Evolutionary conservation across 2,797 vertebrate genomes (phyloP).

Genomic region (Picus viridis): DNA sequence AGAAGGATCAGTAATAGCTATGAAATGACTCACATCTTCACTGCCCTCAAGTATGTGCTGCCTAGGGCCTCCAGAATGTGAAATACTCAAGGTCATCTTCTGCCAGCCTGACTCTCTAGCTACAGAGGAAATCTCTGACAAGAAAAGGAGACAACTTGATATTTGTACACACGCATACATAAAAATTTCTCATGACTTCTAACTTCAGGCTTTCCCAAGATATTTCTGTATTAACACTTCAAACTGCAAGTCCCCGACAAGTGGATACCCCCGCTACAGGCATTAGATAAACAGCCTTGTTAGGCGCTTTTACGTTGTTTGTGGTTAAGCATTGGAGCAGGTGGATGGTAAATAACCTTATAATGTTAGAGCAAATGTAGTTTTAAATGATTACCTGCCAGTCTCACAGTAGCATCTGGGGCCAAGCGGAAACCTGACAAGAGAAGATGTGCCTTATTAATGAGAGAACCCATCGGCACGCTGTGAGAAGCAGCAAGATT

Average conservation of each 20-base stretch:
- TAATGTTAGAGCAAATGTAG: background rate
- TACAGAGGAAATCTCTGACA: background rate
- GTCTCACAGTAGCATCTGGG: background rate
- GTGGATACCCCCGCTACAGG: background rate
- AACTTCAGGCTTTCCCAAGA: background rate
- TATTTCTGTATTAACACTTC: background rate
- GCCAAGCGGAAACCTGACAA: constrained; percentile 11
- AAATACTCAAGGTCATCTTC: background rate
- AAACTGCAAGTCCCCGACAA: background rate
- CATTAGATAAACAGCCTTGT: background rate
- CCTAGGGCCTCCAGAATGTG: background rate
- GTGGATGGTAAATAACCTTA: constrained; percentile 1
- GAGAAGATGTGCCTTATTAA: background rate
- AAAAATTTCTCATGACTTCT: background rate
- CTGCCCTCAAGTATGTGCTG: background rate
- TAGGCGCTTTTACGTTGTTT: background rate
- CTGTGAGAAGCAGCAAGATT: background rate
- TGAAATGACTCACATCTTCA: background rate
- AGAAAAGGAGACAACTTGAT: background rate
- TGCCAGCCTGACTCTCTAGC: background rate
- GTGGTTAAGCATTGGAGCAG: background rate
- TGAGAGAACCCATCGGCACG: background rate
- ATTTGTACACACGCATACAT: background rate
- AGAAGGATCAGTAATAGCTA: background rate
- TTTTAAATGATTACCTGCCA: constrained; percentile 30